Evolutionary conservation across 2,888 invertebrate species (phyloP).

Genomic region (Lithophane socia): DNA sequence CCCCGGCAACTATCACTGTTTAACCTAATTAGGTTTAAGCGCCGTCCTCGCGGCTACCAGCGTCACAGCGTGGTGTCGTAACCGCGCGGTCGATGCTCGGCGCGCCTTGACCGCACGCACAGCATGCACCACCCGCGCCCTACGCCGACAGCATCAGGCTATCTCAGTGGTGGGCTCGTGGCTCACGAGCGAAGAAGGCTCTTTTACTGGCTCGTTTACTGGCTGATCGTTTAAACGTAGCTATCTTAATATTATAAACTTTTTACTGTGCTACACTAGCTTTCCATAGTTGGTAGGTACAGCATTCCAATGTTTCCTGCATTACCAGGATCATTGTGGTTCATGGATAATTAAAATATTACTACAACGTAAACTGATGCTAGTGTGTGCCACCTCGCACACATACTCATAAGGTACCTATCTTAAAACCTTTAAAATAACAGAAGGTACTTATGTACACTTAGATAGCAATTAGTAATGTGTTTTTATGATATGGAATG

Average conservation of each 20-base stretch:
- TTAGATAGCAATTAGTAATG: too few relatives aligned
- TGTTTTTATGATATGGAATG: background rate
- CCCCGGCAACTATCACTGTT: conserved; percentile 22
- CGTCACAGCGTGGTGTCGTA: conserved; percentile 1
- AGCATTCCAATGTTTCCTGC: background rate
- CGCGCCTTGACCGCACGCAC: conserved; percentile 11
- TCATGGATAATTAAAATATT: background rate
- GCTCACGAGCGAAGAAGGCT: background rate
- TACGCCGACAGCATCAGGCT: too few relatives aligned
- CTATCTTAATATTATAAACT: background rate
- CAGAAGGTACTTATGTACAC: background rate
- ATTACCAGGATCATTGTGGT: background rate
- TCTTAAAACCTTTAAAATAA: background rate
- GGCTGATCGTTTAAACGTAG: background rate
- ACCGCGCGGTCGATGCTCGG: conserved; percentile 7
- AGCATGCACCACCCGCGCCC: background rate
- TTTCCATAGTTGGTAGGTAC: too few relatives aligned
- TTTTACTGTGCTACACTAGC: background rate
- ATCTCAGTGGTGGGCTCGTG: too few relatives aligned
- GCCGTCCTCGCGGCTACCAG: conserved; percentile 7
- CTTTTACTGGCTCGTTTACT: background rate
- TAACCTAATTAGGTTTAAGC: conserved; percentile 40
- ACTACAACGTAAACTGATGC: background rate
- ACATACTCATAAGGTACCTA: too few relatives aligned
- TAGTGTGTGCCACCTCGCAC: too few relatives aligned